Percentiles rank a stretch among this genome's conserved stretches.
Conservation (phyloP, 2,797 vertebrate species). For the Hippocampus kuda region DNA sequence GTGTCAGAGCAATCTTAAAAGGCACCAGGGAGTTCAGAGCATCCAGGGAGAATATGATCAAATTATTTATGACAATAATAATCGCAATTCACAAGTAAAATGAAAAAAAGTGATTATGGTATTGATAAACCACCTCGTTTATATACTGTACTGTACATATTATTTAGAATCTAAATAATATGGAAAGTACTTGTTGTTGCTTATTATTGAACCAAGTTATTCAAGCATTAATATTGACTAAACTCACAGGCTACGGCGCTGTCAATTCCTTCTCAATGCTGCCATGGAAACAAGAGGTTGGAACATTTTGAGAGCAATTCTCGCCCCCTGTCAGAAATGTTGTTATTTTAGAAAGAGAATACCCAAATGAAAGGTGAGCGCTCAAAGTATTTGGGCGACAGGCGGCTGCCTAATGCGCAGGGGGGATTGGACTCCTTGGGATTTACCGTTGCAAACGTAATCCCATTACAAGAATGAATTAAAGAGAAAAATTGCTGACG, state of each 20-base stretch:
- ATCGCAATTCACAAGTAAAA: background rate
- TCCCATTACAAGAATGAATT: conserved; percentile 75
- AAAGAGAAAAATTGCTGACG: conserved; percentile 75
- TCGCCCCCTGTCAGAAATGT: background rate
- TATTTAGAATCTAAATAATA: background rate
- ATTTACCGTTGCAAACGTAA: conserved; percentile 67
- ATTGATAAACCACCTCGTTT: background rate
- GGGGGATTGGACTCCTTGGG: conserved; percentile 55
- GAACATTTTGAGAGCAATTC: background rate
- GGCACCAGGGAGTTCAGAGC: too few relatives aligned
- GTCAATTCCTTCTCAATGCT: background rate
- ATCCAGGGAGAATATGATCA: too few relatives aligned
- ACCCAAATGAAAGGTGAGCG: conserved; percentile 15
- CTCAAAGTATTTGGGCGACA: background rate
- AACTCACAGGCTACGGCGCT: background rate
- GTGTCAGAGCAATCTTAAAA: too few relatives aligned
- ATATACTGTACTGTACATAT: background rate
- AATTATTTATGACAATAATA: too few relatives aligned
- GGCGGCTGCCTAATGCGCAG: conserved; percentile 48
- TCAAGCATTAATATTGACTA: background rate
- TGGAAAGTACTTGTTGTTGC: background rate
- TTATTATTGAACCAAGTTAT: too few relatives aligned
- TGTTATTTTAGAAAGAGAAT: background rate
- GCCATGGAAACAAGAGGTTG: background rate
- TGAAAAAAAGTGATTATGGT: background rate